A percentile compares a stretch with the other conserved stretches of the same genome.
These are phyloP conservation scores for Helobdella robusta DNA, from an alignment of 2,888 invertebrate genomes.

Conservation along the genomic window DNA sequence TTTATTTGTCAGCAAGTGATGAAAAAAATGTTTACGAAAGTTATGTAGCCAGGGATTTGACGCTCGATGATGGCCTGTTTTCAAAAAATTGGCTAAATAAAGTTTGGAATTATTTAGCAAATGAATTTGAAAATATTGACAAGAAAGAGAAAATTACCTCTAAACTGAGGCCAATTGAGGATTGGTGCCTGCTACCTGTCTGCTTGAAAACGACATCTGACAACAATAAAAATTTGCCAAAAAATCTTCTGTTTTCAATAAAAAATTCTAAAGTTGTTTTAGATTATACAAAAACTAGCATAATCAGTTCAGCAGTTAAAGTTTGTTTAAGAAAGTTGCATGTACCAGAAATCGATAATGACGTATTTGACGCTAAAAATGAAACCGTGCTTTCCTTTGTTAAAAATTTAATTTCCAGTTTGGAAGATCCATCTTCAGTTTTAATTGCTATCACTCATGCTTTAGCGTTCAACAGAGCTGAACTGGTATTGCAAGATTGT, in stretches of 20 bases:
- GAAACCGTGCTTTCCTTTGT: slow-evolving; percentile 24
- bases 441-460: slow-evolving; percentile 28
- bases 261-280: slow-evolving; percentile 29
- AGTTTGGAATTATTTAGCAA: slow-evolving; percentile 32
- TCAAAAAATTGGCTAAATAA: slow-evolving; percentile 30
- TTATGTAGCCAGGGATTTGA: slow-evolving; percentile 3
- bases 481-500: slow-evolving; percentile 31
- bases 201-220: not conserved
- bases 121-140: slow-evolving; percentile 23
- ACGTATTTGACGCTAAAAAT: slow-evolving; percentile 28
- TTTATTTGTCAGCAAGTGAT: slow-evolving; percentile 27
- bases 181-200: slow-evolving; percentile 35
- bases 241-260: slow-evolving; percentile 6
- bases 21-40: slow-evolving; percentile 12
- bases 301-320: slow-evolving; percentile 32
- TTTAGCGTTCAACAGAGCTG: not conserved
- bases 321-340: slow-evolving; percentile 32
- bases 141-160: slow-evolving; percentile 15
- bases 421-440: slow-evolving; percentile 32
- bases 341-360: slow-evolving; percentile 34
- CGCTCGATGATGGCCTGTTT: slow-evolving; percentile 21
- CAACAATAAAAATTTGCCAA: not conserved
- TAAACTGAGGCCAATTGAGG: slow-evolving; percentile 29
- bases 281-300: slow-evolving; percentile 33
- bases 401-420: slow-evolving; percentile 29